Evolutionary conservation across 2,113 vertebrate genomes (phyloP).

Genomic region (Camarhynchus parvulus): DNA sequence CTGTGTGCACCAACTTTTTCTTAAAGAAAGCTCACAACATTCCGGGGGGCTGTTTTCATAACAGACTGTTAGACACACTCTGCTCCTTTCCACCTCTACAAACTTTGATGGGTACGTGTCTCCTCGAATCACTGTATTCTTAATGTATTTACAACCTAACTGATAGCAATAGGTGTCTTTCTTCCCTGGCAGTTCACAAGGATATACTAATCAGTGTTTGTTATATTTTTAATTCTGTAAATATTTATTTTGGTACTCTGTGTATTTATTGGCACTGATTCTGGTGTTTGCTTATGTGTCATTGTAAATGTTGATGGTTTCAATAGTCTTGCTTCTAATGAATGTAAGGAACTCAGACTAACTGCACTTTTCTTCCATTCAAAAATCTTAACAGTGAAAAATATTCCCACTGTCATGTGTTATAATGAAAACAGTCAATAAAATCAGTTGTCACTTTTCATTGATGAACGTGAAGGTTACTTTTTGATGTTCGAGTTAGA

Average conservation of each 20-base stretch:
- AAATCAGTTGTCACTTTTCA: constrained; percentile 75
- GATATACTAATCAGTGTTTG: constrained; percentile 75
- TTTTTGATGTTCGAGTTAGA: not conserved
- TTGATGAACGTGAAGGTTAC: not conserved
- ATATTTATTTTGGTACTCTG: constrained; percentile 81
- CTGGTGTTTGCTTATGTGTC: constrained; percentile 67
- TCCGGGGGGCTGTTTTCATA: constrained; percentile 53
- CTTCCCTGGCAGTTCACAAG: constrained; percentile 61
- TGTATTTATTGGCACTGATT: constrained; percentile 76
- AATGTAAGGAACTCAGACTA: constrained; percentile 74
- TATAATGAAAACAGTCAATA: constrained; percentile 73
- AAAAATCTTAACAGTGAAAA: constrained; percentile 62
- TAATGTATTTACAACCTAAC: constrained; percentile 34
- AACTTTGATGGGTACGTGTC: not conserved
- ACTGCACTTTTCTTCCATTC: constrained; percentile 73
- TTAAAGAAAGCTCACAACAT: constrained; percentile 46
- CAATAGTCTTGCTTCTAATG: constrained; percentile 72
- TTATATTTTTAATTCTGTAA: constrained; percentile 80
- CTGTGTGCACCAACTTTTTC: constrained; percentile 29
- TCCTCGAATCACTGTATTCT: constrained; percentile 51
- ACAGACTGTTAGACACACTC: constrained; percentile 57
- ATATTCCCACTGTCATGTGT: constrained; percentile 65
- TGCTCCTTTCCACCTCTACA: constrained; percentile 25
- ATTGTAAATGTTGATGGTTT: constrained; percentile 75
- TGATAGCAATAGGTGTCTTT: constrained; percentile 72